Evolutionary conservation across 2,113 vertebrate species (phyloP).

Genomic region (Entosphenus tridentatus): DNA sequence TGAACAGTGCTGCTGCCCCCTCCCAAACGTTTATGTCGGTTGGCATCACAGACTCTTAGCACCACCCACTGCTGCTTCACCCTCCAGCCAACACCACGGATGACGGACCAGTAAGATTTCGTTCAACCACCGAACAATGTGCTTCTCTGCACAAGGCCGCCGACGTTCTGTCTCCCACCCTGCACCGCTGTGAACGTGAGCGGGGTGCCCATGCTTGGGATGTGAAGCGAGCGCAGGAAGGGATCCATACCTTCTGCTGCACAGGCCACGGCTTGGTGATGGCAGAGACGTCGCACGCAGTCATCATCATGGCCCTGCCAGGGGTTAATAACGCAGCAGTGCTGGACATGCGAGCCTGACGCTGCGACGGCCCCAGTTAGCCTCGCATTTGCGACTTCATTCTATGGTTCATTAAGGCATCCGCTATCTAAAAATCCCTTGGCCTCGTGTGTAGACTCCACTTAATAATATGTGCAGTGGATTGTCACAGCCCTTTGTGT

Average conservation of each 20-base stretch:
- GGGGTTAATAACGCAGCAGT: neutral
- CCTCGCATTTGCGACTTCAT: neutral
- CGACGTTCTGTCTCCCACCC: no score
- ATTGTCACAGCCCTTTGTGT: neutral
- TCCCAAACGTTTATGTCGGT: no score
- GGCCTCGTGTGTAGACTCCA: neutral
- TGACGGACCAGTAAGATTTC: no score
- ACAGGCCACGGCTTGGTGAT: slow-evolving; percentile 98
- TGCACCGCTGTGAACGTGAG: no score
- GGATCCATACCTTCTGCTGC: slow-evolving; percentile 56
- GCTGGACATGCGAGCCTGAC: neutral
- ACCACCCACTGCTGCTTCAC: no score
- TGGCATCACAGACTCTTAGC: no score
- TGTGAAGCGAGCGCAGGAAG: neutral
- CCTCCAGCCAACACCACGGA: no score
- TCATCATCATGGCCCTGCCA: slow-evolving; percentile 91
- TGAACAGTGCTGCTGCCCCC: no score
- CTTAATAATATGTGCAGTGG: neutral
- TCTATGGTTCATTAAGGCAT: neutral
- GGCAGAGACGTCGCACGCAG: slow-evolving; percentile 84
- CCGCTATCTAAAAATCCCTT: neutral
- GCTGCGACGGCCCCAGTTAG: neutral
- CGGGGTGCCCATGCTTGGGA: no score
- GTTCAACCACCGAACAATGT: no score
- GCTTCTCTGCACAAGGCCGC: no score